Evolutionary conservation across 2,113 vertebrate genomes (phyloP).

Genomic region (Cololabis saira): DNA sequence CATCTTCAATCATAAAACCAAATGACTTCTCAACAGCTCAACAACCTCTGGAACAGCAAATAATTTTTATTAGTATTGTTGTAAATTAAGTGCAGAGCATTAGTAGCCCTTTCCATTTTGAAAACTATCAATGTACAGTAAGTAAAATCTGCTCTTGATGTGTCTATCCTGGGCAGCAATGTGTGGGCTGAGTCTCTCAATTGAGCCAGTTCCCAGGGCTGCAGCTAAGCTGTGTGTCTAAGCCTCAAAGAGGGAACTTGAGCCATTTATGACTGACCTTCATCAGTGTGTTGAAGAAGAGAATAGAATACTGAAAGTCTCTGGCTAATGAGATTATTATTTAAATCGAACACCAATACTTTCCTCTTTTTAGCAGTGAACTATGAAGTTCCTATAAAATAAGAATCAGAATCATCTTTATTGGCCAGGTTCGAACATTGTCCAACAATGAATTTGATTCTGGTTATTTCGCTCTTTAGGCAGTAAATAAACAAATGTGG

Average conservation of each 20-base stretch:
- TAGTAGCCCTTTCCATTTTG: constrained; percentile 42
- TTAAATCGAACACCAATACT: constrained; percentile 47
- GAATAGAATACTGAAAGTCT: constrained; percentile 39
- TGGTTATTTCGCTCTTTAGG: too few relatives aligned
- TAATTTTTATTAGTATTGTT: too few relatives aligned
- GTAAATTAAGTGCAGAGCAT: neutral
- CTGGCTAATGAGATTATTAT: constrained; percentile 54
- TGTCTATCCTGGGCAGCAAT: constrained; percentile 65
- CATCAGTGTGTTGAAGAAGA: constrained; percentile 63
- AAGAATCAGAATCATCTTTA: too few relatives aligned
- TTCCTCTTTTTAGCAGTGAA: constrained; percentile 11
- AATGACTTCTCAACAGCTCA: too few relatives aligned
- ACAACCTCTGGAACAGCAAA: too few relatives aligned
- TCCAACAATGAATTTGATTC: too few relatives aligned
- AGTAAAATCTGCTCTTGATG: constrained; percentile 38
- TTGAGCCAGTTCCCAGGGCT: constrained; percentile 58
- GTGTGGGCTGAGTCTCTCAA: constrained; percentile 67
- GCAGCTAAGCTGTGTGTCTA: constrained; percentile 55
- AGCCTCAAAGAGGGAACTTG: constrained; percentile 46
- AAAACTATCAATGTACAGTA: constrained; percentile 25
- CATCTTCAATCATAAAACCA: too few relatives aligned
- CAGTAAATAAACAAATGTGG: too few relatives aligned
- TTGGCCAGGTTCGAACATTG: too few relatives aligned
- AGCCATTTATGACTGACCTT: constrained; percentile 76
- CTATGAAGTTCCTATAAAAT: too few relatives aligned